Percentiles rank a stretch among this genome's conserved stretches.
Evolutionary conservation across 2,888 invertebrate species (phyloP).

Genomic region (Amblyjoppa fuscipennis): DNA sequence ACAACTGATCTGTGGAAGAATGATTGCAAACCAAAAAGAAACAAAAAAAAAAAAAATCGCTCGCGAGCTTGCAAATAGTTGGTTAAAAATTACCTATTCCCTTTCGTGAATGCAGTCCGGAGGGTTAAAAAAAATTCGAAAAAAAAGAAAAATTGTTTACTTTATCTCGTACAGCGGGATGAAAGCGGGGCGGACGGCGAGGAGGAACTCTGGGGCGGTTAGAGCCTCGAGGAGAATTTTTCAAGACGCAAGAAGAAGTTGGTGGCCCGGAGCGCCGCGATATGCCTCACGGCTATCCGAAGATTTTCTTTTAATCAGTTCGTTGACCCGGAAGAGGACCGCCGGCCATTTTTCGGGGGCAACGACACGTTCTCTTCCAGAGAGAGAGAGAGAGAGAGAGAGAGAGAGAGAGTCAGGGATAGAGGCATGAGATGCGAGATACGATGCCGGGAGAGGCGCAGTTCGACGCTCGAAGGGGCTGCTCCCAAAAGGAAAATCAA

Average conservation of each 20-base stretch:
- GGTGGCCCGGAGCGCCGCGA: constrained; percentile 20
- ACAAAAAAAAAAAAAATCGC: background rate
- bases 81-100: background rate
- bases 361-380: constrained; percentile 62
- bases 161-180: constrained; percentile 14
- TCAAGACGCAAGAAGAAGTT: constrained; percentile 55
- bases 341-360: constrained; percentile 67
- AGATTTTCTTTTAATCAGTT: constrained; percentile 72
- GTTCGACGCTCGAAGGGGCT: constrained; percentile 60
- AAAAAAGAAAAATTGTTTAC: background rate
- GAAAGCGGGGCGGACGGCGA: constrained; percentile 22
- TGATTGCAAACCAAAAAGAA: background rate
- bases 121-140: background rate
- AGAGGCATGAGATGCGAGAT: constrained; percentile 53
- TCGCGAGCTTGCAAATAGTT: background rate
- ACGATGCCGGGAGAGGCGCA: constrained; percentile 57
- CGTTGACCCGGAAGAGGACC: constrained; percentile 67
- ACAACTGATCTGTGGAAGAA: constrained; percentile 5
- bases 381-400: background rate
- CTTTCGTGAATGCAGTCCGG: background rate
- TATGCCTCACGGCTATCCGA: constrained; percentile 64
- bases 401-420: too few species aligned
- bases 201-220: constrained; percentile 20
- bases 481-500: constrained; percentile 82
- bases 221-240: constrained; percentile 38